Evolutionary conservation across 2,113 vertebrate genomes (phyloP).

Genomic region (Vulpes vulpes): DNA sequence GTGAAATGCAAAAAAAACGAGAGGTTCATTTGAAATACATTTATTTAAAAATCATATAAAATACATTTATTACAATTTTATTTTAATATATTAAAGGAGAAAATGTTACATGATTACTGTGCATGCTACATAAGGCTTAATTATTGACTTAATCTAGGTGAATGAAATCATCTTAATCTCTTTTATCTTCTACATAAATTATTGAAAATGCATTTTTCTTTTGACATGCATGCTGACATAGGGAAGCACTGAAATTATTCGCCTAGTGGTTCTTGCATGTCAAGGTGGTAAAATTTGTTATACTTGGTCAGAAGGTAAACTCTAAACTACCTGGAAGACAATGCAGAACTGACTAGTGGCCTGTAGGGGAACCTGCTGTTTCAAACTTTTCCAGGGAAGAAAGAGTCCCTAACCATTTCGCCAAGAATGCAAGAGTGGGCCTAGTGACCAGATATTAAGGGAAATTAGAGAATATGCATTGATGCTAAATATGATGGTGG

Average conservation of each 20-base stretch:
- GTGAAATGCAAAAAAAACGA: constrained; percentile 80
- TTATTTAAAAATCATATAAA: constrained; percentile 78
- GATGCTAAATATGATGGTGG: not conserved
- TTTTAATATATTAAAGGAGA: constrained; percentile 80
- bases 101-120: constrained; percentile 78
- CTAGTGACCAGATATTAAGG: not conserved
- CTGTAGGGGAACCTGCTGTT: not conserved
- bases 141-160: constrained; percentile 74
- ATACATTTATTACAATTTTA: constrained; percentile 77
- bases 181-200: constrained; percentile 79
- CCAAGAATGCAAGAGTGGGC: not conserved
- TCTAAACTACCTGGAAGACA: not conserved
- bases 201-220: constrained; percentile 78
- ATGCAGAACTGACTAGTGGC: not conserved
- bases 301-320: not conserved
- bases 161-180: constrained; percentile 80
- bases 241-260: not conserved
- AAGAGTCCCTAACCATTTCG: not conserved
- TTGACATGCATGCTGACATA: not conserved
- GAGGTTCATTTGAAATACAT: constrained; percentile 75
- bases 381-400: not conserved
- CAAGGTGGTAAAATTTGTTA: not conserved
- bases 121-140: constrained; percentile 76
- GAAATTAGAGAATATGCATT: not conserved
- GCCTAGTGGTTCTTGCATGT: constrained; percentile 46